phyloP scores from a whole-genome alignment of 2,113 vertebrate species.

The Chrysochloris asiatica region DNA sequence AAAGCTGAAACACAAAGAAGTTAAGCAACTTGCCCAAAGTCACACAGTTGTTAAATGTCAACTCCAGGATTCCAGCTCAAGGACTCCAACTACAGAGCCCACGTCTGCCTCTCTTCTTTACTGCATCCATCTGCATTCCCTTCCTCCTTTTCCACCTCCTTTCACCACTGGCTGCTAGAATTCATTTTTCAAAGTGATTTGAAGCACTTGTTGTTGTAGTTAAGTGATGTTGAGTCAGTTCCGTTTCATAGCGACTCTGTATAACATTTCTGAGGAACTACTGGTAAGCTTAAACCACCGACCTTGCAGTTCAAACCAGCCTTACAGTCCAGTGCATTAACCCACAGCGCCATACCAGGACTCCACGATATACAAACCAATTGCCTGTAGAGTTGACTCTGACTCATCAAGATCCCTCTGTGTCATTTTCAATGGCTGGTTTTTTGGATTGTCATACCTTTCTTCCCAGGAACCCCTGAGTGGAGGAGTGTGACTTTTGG shows the following conservation, averaged over 20 bases:
- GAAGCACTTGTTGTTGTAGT: too few relatives aligned
- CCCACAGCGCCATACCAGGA: too few relatives aligned
- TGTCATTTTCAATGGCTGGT: neutral
- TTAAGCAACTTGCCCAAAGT: neutral
- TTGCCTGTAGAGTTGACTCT: neutral
- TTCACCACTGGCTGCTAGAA: neutral
- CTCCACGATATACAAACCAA: too few relatives aligned
- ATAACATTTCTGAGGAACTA: too few relatives aligned
- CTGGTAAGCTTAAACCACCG: too few relatives aligned
- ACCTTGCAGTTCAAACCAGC: too few relatives aligned
- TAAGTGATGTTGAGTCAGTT: too few relatives aligned
- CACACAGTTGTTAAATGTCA: neutral
- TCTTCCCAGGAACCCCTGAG: neutral
- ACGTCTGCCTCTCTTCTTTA: neutral
- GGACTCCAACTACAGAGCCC: neutral
- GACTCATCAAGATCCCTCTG: neutral
- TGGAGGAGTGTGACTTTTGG: neutral
- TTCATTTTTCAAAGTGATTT: constrained; percentile 10
- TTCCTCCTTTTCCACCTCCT: neutral
- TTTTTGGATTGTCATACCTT: neutral
- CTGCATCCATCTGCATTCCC: neutral
- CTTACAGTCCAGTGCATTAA: too few relatives aligned
- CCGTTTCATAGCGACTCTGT: too few relatives aligned
- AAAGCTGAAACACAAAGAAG: neutral
- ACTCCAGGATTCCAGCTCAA: neutral